Conservation (phyloP, 2,797 vertebrate species). For the Champsocephalus esox region DNA sequence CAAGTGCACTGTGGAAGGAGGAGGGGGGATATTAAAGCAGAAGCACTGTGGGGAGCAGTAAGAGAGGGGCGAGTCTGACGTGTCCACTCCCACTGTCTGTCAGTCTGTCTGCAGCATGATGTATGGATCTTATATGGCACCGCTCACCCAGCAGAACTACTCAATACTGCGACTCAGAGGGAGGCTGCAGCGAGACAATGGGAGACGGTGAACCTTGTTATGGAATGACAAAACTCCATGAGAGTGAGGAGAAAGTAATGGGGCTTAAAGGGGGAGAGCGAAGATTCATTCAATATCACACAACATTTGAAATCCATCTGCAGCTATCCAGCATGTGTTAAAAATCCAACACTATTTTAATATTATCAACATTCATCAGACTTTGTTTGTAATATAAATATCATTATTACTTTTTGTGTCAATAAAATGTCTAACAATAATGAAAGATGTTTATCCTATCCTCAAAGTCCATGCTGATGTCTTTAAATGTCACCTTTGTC, state of each 20-base stretch:
- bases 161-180: conserved; percentile 70
- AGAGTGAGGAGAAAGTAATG: conserved; percentile 22
- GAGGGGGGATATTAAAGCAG: conserved; percentile 50
- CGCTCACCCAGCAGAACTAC: conserved; percentile 71
- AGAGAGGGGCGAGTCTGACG: conserved; percentile 72
- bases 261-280: neutral
- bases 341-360: conserved; percentile 1
- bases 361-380: conserved; percentile 1
- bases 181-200: conserved; percentile 65
- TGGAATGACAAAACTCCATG: conserved; percentile 70
- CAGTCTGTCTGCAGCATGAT: conserved; percentile 74
- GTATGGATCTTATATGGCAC: conserved; percentile 79
- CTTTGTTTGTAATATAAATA: neutral
- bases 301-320: neutral
- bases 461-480: too few species aligned
- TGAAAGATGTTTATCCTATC: too few species aligned
- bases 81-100: conserved; percentile 79
- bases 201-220: conserved; percentile 74
- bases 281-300: conserved; percentile 33
- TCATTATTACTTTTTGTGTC: neutral
- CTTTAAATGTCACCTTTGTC: too few species aligned
- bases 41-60: conserved; percentile 63
- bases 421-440: too few species aligned
- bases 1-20: conserved; percentile 25
- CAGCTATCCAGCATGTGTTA: neutral